A percentile compares a stretch with the other conserved stretches of the same genome.
phyloP scores from a whole-genome alignment of 2,888 invertebrate genomes.

The Phyllotreta striolata region DNA sequence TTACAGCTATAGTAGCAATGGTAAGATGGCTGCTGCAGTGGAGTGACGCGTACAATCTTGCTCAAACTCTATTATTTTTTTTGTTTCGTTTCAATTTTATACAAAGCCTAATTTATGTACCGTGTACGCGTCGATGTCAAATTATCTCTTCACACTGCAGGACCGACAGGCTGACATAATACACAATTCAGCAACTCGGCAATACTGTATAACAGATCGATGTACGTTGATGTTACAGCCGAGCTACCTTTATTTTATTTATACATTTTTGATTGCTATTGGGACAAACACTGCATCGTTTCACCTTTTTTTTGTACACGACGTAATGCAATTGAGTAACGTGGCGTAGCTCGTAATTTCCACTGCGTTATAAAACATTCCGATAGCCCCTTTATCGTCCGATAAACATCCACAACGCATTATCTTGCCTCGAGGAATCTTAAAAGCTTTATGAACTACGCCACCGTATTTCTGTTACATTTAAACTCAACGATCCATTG shows the following conservation, averaged over 20 bases:
- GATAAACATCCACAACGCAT: too few relatives aligned
- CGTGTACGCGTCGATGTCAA: slow-evolving; percentile 32
- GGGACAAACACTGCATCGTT: slow-evolving; percentile 11
- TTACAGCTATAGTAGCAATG: slow-evolving; percentile 53
- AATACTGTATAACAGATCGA: slow-evolving; percentile 5
- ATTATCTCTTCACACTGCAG: slow-evolving; percentile 50
- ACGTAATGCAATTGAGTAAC: slow-evolving; percentile 5
- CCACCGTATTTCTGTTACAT: background rate
- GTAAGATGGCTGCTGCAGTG: slow-evolving; percentile 54
- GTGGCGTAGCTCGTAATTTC: slow-evolving; percentile 9
- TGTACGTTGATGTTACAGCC: slow-evolving; percentile 31
- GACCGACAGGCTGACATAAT: slow-evolving; percentile 56
- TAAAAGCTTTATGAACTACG: background rate
- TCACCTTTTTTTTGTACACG: slow-evolving; percentile 11
- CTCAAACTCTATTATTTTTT: slow-evolving; percentile 32
- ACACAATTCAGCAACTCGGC: slow-evolving; percentile 46
- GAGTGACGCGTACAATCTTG: slow-evolving; percentile 43
- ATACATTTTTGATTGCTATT: slow-evolving; percentile 17
- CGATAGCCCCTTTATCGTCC: too few relatives aligned
- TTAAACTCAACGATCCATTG: too few relatives aligned
- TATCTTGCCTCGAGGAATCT: too few relatives aligned
- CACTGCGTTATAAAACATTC: too few relatives aligned
- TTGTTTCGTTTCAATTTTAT: slow-evolving; percentile 21
- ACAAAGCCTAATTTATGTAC: slow-evolving; percentile 1
- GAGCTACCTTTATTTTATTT: slow-evolving; percentile 33